Evolutionary conservation across 2,888 invertebrate genomes (phyloP).

Genomic region (Chalcosyrphus nemorum): DNA sequence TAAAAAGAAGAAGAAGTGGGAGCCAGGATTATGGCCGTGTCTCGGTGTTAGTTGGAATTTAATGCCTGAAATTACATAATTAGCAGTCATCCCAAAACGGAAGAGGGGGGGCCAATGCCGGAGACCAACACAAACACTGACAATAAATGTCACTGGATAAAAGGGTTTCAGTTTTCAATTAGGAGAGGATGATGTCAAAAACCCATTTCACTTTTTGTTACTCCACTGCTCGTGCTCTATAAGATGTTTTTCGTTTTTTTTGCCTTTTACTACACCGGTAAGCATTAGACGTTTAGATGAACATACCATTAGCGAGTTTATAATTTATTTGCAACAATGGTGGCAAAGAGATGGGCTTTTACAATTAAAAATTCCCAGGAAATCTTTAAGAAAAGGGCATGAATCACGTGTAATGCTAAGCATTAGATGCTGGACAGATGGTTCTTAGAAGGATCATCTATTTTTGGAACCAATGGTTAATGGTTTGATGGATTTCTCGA

Average conservation of each 20-base stretch:
- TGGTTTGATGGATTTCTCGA: too few relatives aligned
- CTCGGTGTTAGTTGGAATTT: constrained; percentile 41
- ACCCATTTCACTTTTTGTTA: constrained; percentile 63
- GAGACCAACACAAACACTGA: constrained; percentile 51
- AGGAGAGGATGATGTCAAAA: constrained; percentile 52
- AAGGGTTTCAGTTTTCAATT: constrained; percentile 72
- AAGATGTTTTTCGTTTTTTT: constrained; percentile 13
- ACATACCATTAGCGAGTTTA: constrained; percentile 34
- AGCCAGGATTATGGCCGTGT: constrained; percentile 25
- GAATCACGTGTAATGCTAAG: too few relatives aligned
- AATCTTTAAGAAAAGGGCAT: too few relatives aligned
- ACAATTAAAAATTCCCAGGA: constrained; percentile 3
- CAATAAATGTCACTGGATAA: constrained; percentile 72
- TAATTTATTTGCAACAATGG: not conserved
- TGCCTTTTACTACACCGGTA: not conserved
- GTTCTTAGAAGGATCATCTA: not conserved
- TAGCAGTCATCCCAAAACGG: constrained; percentile 45
- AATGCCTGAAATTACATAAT: constrained; percentile 65
- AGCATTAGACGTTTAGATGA: constrained; percentile 26
- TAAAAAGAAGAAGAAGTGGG: constrained; percentile 2
- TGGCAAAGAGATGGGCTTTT: not conserved
- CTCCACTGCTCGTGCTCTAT: not conserved
- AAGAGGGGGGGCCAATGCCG: constrained; percentile 17
- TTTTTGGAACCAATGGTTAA: too few relatives aligned
- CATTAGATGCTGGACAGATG: not conserved